Evolutionary conservation across 2,113 vertebrate species (phyloP), one percentile per base, ranked within the genome.

Genomic region (Octodon degus): DNA sequence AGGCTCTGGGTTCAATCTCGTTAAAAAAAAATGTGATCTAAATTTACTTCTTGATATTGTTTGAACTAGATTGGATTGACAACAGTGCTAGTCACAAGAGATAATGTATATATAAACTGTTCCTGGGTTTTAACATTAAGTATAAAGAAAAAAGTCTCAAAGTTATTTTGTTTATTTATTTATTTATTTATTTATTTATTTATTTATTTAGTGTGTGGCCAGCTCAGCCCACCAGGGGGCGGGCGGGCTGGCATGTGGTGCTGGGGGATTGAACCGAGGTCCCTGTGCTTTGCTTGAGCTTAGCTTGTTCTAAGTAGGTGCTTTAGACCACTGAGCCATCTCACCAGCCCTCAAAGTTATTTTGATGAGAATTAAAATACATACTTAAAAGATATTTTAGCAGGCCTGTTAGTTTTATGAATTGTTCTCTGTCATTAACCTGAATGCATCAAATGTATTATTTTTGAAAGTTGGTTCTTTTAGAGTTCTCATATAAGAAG

Each of bases 301-400:
- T n/a, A n/a, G n/a, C n/a, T n/a, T n/a, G n/a, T n/a, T n/a, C n/a
- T n/a, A n/a, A n/a, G n/a, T n/a, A n/a, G n/a, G n/a, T n/a, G n/a
- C n/a, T n/a, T n/a, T n/a, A n/a, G n/a, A n/a, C n/a, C n/a, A n/a
- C n/a, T n/a, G n/a, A n/a, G n/a, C n/a, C n/a, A n/a, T n/a, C n/a
- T n/a, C n/a, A n/a, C n/a, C n/a, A n/a, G n/a, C n/a, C n/a, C 60
- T 90, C 53, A 58, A 25, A 80, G 13, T 20, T 91, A 50, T 58
- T n/a, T 79, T 91, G 62, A 43, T 84, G 47, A 80, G 14, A 93
- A 74, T 9, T 37, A 20, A 81, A 93, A 60, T 76, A 63, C 30
- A 87, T 32, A 76, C 79, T 77, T 96, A 77, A 89, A 76, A 87
- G 53, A 83, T 88, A 80, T 85, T 87, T 94, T 68, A 93, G 53